Conservation (phyloP, 1,140 invertebrate genomes). For the Magallana ariakensis region DNA sequence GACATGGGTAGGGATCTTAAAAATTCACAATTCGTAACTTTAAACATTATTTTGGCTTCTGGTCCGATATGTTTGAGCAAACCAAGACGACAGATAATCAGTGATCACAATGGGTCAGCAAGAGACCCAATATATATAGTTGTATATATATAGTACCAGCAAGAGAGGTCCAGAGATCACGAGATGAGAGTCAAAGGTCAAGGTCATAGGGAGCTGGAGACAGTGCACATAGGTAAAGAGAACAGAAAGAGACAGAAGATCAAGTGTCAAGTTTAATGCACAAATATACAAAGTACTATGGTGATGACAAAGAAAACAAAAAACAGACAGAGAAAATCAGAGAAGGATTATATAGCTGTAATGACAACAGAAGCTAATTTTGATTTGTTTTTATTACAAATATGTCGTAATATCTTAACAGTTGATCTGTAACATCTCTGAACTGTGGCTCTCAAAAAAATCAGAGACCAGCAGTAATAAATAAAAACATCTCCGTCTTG, state of each 20-base stretch:
- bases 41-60: too few relatives aligned
- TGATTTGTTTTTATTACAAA: conserved; percentile 48
- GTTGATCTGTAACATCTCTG: conserved; percentile 39
- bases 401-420: conserved; percentile 48
- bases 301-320: conserved; percentile 19
- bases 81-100: too few relatives aligned
- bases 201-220: conserved; percentile 10
- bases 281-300: conserved; percentile 37
- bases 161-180: too few relatives aligned
- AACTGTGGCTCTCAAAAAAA: conserved; percentile 41
- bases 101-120: too few relatives aligned
- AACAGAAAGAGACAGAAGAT: conserved; percentile 17
- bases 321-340: conserved; percentile 33
- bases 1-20: too few relatives aligned
- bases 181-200: neutral
- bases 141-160: too few relatives aligned
- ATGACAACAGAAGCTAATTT: conserved; percentile 36
- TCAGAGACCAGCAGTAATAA: conserved; percentile 35
- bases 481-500: conserved; percentile 44
- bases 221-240: conserved; percentile 20
- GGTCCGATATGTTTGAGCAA: too few relatives aligned
- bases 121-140: too few relatives aligned
- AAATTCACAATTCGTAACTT: too few relatives aligned
- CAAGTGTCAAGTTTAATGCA: conserved; percentile 36
- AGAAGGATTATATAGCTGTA: conserved; percentile 27